Percentiles rank a stretch among this genome's conserved stretches.
phyloP scores from a whole-genome alignment of 1,140 invertebrate genomes.

The Asbolus verrucosus region DNA sequence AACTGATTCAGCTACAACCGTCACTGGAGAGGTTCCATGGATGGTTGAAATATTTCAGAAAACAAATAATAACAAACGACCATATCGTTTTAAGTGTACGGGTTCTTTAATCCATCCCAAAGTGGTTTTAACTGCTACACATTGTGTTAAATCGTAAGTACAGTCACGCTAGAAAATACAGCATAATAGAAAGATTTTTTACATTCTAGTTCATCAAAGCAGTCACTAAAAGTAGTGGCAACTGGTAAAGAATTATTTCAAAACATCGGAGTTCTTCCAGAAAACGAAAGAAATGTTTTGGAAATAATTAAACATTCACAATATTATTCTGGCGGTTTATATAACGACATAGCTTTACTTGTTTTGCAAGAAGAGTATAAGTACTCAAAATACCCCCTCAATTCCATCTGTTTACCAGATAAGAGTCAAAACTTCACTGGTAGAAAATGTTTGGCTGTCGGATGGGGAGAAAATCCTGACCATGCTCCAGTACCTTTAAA shows the following conservation, averaged over 20 bases:
- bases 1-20: neutral
- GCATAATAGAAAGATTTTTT: neutral
- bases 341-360: slow-evolving; percentile 60
- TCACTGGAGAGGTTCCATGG: slow-evolving; percentile 20
- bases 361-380: slow-evolving; percentile 28
- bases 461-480: slow-evolving; percentile 6
- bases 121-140: slow-evolving; percentile 72
- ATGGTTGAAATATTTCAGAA: slow-evolving; percentile 18
- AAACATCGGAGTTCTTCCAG: neutral
- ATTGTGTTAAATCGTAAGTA: slow-evolving; percentile 66
- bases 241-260: neutral
- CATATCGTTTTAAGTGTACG: slow-evolving; percentile 64
- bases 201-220: slow-evolving; percentile 4
- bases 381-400: neutral
- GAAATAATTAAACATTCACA: slow-evolving; percentile 57
- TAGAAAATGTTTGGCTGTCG: neutral
- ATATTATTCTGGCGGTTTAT: slow-evolving; percentile 54
- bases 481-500: neutral
- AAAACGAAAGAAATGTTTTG: slow-evolving; percentile 46
- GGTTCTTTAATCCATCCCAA: slow-evolving; percentile 69
- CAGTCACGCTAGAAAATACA: neutral
- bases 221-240: slow-evolving; percentile 5
- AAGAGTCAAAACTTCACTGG: neutral
- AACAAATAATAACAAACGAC: neutral
- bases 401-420: slow-evolving; percentile 23